phyloP scores from a whole-genome alignment of 2,888 invertebrate genomes.

The Drosophila dives region DNA sequence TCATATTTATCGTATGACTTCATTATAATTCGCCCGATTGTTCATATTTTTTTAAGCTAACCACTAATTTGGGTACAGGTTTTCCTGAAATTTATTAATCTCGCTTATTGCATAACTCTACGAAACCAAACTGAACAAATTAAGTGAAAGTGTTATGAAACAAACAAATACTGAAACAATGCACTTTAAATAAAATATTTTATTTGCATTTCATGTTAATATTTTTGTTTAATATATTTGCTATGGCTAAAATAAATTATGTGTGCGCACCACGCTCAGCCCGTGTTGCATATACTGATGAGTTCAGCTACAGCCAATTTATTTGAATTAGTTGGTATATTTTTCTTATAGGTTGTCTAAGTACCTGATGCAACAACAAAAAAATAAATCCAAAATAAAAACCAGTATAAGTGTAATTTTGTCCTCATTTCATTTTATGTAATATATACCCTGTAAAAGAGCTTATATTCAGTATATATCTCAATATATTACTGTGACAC shows the following conservation, averaged over 20 bases:
- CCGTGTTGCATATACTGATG: conserved; percentile 53
- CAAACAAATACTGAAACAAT: conserved; percentile 38
- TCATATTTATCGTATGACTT: conserved; percentile 58
- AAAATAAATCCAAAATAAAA: neutral
- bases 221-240: conserved; percentile 3
- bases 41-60: conserved; percentile 39
- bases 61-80: conserved; percentile 56
- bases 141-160: conserved; percentile 78
- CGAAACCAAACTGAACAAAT: conserved; percentile 21
- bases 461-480: neutral
- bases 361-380: conserved; percentile 16
- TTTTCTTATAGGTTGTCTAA: conserved; percentile 34
- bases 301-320: conserved; percentile 59
- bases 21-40: conserved; percentile 38
- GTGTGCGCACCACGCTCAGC: conserved; percentile 3
- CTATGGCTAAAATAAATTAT: conserved; percentile 7
- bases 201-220: conserved; percentile 3
- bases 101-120: conserved; percentile 47
- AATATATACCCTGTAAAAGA: neutral
- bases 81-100: conserved; percentile 44
- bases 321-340: conserved; percentile 72
- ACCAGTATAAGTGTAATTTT: neutral
- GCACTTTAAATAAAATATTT: conserved; percentile 34
- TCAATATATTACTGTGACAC: neutral
- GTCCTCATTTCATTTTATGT: neutral